phyloP scores from a whole-genome alignment of 2,113 vertebrate species.

The Poicephalus gulielmi region DNA sequence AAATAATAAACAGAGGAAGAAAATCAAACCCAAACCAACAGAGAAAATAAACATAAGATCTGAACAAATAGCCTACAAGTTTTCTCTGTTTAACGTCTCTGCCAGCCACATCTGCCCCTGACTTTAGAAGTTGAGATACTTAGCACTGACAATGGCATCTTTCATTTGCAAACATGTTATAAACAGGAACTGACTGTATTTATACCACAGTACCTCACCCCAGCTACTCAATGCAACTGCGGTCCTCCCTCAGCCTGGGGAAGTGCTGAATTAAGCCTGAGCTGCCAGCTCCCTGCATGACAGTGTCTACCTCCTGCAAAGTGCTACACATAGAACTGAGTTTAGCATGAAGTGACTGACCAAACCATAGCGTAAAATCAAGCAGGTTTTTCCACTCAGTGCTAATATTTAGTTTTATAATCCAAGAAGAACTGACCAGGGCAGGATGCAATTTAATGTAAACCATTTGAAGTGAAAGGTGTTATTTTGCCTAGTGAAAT shows the following conservation, averaged over 20 bases:
- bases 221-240: background rate
- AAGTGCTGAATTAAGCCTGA: background rate
- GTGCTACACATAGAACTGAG: background rate
- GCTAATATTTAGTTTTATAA: background rate
- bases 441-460: slow-evolving; percentile 70
- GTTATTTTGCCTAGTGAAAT: slow-evolving; percentile 84
- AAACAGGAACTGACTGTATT: background rate
- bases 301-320: background rate
- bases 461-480: slow-evolving; percentile 85
- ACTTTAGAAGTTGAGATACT: background rate
- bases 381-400: slow-evolving; percentile 1
- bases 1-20: background rate
- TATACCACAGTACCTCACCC: background rate
- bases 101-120: background rate
- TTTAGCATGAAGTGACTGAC: slow-evolving; percentile 1
- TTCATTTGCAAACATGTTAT: background rate
- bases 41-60: background rate
- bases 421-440: background rate
- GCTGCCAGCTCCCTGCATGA: background rate
- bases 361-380: background rate
- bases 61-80: background rate
- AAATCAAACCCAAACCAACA: background rate
- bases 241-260: background rate
- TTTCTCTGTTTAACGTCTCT: background rate
- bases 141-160: background rate